Conservation (phyloP, 2,113 vertebrate species). For the Cynopterus brachyotis region DNA sequence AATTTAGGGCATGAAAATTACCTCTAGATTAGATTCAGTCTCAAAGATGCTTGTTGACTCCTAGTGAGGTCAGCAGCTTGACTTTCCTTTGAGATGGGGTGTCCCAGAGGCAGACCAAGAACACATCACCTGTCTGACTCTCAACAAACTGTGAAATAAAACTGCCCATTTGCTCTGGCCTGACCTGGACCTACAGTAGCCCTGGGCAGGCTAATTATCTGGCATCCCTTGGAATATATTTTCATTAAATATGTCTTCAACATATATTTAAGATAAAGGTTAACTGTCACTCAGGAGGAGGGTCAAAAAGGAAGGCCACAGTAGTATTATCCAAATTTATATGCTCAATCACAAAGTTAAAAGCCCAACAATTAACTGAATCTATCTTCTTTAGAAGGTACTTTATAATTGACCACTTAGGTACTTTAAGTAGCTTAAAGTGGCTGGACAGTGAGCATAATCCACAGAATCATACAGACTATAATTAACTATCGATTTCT, state of each 20-base stretch:
- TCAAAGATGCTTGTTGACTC: neutral
- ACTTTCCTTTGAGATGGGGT: neutral
- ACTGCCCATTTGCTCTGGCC: neutral
- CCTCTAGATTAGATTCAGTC: neutral
- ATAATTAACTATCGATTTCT: conserved; percentile 72
- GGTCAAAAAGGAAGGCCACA: neutral
- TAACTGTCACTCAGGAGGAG: neutral
- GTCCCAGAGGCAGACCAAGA: neutral
- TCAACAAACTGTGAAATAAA: neutral
- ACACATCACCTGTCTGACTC: neutral
- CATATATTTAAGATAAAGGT: neutral
- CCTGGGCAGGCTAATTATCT: neutral
- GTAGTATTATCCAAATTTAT: neutral
- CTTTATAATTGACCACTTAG: neutral
- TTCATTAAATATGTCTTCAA: neutral
- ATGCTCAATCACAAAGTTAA: neutral
- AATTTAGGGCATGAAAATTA: neutral
- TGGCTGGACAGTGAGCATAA: neutral
- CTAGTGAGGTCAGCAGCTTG: neutral
- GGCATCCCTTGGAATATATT: neutral
- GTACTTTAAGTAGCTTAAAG: neutral
- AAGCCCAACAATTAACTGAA: neutral
- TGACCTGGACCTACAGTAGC: neutral
- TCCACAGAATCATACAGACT: conserved; percentile 22
- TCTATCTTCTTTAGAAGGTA: neutral